Percentiles rank a stretch among this genome's conserved stretches.
Evolutionary conservation across 2,113 vertebrate genomes (phyloP).

Genomic region (Rousettus leschenaultii): DNA sequence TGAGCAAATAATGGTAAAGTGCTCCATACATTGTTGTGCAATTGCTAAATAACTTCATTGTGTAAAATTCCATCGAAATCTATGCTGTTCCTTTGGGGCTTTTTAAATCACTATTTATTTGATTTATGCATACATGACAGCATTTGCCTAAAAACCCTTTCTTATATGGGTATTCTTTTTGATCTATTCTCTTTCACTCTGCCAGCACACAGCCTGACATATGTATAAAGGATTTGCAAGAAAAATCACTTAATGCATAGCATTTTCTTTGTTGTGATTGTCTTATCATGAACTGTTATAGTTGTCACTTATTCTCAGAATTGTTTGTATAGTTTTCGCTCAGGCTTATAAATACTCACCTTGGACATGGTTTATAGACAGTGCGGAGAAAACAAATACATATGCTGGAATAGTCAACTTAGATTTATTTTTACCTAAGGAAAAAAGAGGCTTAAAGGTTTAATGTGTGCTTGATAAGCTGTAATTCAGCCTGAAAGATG

Average conservation of each 20-base stretch:
- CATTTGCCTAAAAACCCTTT: slow-evolving; percentile 72
- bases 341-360: slow-evolving; percentile 58
- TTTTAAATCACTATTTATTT: slow-evolving; percentile 62
- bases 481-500: slow-evolving; percentile 66
- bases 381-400: slow-evolving; percentile 69
- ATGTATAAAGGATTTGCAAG: slow-evolving; percentile 65
- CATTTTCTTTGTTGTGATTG: slow-evolving; percentile 60
- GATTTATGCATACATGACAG: slow-evolving; percentile 64
- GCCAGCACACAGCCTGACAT: slow-evolving; percentile 65
- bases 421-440: slow-evolving; percentile 75
- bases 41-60: slow-evolving; percentile 50
- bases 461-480: slow-evolving; percentile 69
- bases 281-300: slow-evolving; percentile 54
- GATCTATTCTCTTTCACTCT: slow-evolving; percentile 73
- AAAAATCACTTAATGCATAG: slow-evolving; percentile 63
- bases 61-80: slow-evolving; percentile 54
- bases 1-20: slow-evolving; percentile 61
- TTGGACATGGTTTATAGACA: slow-evolving; percentile 65
- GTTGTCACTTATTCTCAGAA: slow-evolving; percentile 69
- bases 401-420: slow-evolving; percentile 63
- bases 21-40: slow-evolving; percentile 32
- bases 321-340: slow-evolving; percentile 58
- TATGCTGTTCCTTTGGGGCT: slow-evolving; percentile 27
- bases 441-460: slow-evolving; percentile 70
- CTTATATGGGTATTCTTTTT: slow-evolving; percentile 61